These are phyloP conservation scores for Syncerus caffer DNA, from an alignment of 2,797 vertebrate species.

Conservation along the genomic window DNA sequence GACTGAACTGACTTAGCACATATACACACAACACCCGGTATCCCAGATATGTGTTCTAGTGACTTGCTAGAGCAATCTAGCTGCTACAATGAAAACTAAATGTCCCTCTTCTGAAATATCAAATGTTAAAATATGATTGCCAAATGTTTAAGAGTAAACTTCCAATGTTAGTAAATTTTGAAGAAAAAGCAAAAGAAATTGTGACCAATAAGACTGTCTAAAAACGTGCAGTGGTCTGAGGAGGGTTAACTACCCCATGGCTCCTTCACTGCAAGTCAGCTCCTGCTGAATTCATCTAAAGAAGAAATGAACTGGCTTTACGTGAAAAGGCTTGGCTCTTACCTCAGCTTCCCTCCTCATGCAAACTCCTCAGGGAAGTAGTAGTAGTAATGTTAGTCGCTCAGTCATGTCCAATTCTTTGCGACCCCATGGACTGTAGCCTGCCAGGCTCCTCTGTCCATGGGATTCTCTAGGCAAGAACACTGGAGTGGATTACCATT, in stretches of 20 bases:
- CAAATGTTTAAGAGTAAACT: background rate
- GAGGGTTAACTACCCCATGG: background rate
- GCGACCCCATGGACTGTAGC: background rate
- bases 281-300: background rate
- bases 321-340: background rate
- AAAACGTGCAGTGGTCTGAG: background rate
- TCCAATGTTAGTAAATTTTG: background rate
- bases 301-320: background rate
- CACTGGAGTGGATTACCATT: background rate
- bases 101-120: background rate
- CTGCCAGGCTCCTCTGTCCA: background rate
- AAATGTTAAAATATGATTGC: background rate
- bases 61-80: background rate
- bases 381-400: rapidly evolving
- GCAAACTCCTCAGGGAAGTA: background rate
- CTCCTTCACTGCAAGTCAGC: background rate
- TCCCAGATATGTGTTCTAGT: background rate
- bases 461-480: background rate
- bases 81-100: background rate
- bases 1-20: background rate
- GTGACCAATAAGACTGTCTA: background rate
- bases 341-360: background rate
- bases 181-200: background rate
- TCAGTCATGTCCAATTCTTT: background rate
- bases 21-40: background rate